These are phyloP conservation scores for Bombus affinis DNA, from an alignment of 1,140 invertebrate genomes.

Conservation along the genomic window DNA sequence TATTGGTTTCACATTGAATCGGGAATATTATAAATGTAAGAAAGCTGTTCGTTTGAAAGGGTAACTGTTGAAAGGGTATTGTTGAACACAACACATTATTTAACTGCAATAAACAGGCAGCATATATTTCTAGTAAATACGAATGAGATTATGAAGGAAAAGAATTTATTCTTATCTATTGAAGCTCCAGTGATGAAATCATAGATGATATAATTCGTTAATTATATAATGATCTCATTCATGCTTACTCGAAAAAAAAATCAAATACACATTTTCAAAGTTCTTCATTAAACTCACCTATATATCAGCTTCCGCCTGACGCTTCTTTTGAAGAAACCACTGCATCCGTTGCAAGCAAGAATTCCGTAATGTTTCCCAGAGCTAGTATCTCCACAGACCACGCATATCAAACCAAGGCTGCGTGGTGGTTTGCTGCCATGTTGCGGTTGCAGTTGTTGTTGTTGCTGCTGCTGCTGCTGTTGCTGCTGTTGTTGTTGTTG, in stretches of 20 bases:
- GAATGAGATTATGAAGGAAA: too few species aligned
- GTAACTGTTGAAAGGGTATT: too few species aligned
- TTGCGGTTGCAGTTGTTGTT: conserved; percentile 70
- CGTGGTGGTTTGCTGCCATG: conserved; percentile 76
- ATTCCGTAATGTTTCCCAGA: conserved; percentile 99
- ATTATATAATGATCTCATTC: too few species aligned
- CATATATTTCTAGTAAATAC: too few species aligned
- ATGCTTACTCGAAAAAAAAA: background rate
- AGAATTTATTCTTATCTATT: too few species aligned
- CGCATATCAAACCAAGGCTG: conserved; percentile 90
- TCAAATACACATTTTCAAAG: background rate
- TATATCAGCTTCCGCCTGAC: conserved; percentile 98
- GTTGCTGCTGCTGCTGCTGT: conserved; percentile 68
- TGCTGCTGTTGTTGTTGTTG: conserved; percentile 74
- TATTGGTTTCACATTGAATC: background rate
- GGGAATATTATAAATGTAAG: background rate
- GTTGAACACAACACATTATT: too few species aligned
- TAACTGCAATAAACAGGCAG: too few species aligned
- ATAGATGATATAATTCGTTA: too few species aligned
- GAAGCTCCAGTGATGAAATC: too few species aligned
- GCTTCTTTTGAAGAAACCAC: conserved; percentile 98
- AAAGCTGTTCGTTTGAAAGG: background rate
- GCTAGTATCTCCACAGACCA: conserved; percentile 98
- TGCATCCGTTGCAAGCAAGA: conserved; percentile 99
- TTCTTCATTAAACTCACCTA: conserved; percentile 85